phyloP scores from a whole-genome alignment of 2,113 vertebrate genomes.

The Aspiorhynchus laticeps region DNA sequence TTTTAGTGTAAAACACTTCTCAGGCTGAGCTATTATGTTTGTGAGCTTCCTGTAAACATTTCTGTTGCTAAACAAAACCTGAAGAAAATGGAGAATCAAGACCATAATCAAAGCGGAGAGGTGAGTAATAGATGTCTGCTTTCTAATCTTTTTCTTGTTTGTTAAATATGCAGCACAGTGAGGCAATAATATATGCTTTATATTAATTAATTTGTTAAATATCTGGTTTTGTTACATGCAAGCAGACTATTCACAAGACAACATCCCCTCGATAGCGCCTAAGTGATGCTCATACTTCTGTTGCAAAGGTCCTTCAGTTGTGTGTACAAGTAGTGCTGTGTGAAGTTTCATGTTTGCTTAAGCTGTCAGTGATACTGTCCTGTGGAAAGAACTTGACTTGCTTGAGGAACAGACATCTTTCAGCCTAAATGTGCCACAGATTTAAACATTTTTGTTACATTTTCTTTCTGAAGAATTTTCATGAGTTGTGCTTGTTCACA shows the following conservation, averaged over 20 bases:
- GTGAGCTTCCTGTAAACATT: neutral
- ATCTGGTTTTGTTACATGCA: too few species aligned
- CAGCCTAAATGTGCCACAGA: neutral
- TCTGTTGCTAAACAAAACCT: neutral
- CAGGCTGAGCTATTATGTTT: neutral
- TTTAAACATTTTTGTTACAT: too few species aligned
- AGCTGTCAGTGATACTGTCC: neutral
- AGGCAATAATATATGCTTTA: neutral
- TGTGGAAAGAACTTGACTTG: neutral
- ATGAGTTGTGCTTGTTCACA: neutral
- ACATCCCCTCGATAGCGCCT: neutral
- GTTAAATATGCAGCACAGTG: neutral
- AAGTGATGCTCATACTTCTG: constrained; percentile 30
- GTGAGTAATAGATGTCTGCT: neutral
- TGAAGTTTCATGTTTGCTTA: constrained; percentile 10
- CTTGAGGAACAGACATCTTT: neutral
- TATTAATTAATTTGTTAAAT: neutral
- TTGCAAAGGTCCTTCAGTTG: neutral
- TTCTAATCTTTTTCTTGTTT: neutral
- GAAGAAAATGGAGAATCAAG: neutral
- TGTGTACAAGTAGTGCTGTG: neutral
- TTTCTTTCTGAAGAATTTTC: neutral
- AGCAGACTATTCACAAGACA: neutral
- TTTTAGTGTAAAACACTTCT: neutral
- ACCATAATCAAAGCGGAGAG: neutral